Base-by-base conservation (phyloP, 2,113 vertebrate genomes). In the Ceuthmochares aereus region DNA sequence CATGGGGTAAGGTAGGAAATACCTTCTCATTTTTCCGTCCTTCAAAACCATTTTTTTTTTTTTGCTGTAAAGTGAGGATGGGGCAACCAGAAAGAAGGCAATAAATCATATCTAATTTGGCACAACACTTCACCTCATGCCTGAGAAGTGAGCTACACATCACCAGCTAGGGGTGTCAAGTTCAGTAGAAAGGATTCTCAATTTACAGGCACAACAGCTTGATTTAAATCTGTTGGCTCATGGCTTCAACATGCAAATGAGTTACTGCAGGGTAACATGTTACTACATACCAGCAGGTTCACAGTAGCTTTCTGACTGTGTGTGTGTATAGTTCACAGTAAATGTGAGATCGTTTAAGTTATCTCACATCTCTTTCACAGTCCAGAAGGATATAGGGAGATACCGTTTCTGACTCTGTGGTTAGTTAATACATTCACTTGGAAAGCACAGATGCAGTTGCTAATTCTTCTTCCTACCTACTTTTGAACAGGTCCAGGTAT, bases 191-290 rank as follows among this genome's bases (percentile, higher is more conserved):
- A 77, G 19, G 55, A 80, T 62, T 79, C 78, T 86, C 55, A 45
- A 74, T 86, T 93, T 93, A 80, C 51, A 77, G 63, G 56, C 58
- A 90, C 83, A 88, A 76, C 85, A 94, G 75, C 70, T 92, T 93
- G 84, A 95, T 93, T 93, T 86, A 93, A 88, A 59, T 80, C 72
- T 95, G 55, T 90, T 97, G 85, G 59, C 63, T 92, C 68, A 36
- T 69, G 63, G 62, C 75, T 94, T 92, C 82, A 88, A 86, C 94
- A 90, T 6, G 19, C 45, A 58, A 90, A 90, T 80, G 75, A 94
- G 63, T 77, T 92, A 95, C 67, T 90, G 47, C 88, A 88, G 75
- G 29, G 36, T 77, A 80, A 92, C 68, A 51, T 42, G 42, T 21
- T 88, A 70, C 51, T 84, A 55, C 75, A 63, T 30, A 42, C 30